phyloP scores from a whole-genome alignment of 2,797 vertebrate species.

The Erpetoichthys calabaricus region DNA sequence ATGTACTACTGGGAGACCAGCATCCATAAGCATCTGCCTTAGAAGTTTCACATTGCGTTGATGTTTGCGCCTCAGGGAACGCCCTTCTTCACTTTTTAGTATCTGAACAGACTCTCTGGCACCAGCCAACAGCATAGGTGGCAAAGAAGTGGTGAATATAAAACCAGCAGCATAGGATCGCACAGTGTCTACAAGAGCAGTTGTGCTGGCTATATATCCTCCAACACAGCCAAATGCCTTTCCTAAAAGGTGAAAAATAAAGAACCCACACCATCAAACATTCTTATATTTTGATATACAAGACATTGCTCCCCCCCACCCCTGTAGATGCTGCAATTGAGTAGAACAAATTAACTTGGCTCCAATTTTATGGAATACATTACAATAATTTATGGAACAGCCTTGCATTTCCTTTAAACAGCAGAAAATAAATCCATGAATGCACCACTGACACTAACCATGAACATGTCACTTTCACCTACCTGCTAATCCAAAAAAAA shows the following conservation, averaged over 20 bases:
- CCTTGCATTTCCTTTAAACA: no score
- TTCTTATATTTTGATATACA: no score
- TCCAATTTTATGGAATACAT: no score
- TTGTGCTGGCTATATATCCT: conserved; percentile 61
- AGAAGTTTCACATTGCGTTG: conserved; percentile 89
- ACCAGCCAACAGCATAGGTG: conserved; percentile 83
- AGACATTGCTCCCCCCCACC: no score
- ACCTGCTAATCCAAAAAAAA: no score
- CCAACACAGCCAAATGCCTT: conserved; percentile 67
- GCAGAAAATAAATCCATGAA: no score
- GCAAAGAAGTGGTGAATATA: conserved; percentile 71
- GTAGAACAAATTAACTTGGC: no score
- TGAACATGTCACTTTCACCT: no score
- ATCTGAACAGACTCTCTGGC: conserved; percentile 70
- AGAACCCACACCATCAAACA: no score
- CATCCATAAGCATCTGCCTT: conserved; percentile 93
- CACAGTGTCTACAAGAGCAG: conserved; percentile 50
- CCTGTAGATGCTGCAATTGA: no score
- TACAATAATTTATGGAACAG: no score
- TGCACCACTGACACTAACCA: no score
- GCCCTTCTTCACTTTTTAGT: conserved; percentile 75
- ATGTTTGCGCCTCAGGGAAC: conserved; percentile 68
- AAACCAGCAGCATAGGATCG: conserved; percentile 62
- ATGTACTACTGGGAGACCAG: conserved; percentile 79
- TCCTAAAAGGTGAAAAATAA: conserved; percentile 26